Evolutionary conservation across 2,888 invertebrate species (phyloP).

Genomic region (Clostera curtula): DNA sequence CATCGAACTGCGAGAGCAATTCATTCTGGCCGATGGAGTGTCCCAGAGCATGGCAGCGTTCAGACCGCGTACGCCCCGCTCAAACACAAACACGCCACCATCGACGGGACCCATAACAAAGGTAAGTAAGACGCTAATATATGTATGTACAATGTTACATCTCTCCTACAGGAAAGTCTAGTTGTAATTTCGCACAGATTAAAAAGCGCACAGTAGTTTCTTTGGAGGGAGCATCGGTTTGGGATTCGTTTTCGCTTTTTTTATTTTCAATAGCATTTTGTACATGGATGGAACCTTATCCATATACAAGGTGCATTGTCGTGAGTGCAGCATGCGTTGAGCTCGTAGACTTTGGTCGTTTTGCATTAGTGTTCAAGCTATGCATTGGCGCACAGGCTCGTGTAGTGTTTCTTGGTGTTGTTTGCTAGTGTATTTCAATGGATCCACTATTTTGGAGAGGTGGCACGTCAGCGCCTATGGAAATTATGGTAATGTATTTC

Average conservation of each 20-base stretch:
- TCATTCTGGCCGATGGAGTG: conserved; percentile 98
- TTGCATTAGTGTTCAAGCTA: conserved; percentile 71
- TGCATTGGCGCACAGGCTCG: conserved; percentile 66
- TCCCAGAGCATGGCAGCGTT: conserved; percentile 99
- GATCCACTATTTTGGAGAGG: conserved; percentile 72
- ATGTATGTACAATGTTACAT: conserved; percentile 28
- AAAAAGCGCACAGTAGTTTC: conserved; percentile 70
- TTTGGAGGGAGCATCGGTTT: conserved; percentile 70
- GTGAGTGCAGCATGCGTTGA: conserved; percentile 69
- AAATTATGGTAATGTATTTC: conserved; percentile 69
- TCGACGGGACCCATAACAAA: conserved; percentile 94
- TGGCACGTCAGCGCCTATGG: conserved; percentile 69
- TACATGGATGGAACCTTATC: conserved; percentile 55
- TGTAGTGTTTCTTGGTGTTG: conserved; percentile 71
- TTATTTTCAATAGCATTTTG: conserved; percentile 50
- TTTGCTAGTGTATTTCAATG: conserved; percentile 63
- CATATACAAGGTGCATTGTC: conserved; percentile 63
- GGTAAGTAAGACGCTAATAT: conserved; percentile 77
- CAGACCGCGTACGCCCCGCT: conserved; percentile 93
- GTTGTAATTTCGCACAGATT: conserved; percentile 62
- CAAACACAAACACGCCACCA: conserved; percentile 81
- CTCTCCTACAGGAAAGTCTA: conserved; percentile 55
- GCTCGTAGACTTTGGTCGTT: conserved; percentile 71
- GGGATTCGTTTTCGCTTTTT: conserved; percentile 55
- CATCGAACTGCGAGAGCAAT: conserved; percentile 99